Base-by-base conservation (phyloP, 1,140 invertebrate species). In the Cyrtorhinus lividipennis region DNA sequence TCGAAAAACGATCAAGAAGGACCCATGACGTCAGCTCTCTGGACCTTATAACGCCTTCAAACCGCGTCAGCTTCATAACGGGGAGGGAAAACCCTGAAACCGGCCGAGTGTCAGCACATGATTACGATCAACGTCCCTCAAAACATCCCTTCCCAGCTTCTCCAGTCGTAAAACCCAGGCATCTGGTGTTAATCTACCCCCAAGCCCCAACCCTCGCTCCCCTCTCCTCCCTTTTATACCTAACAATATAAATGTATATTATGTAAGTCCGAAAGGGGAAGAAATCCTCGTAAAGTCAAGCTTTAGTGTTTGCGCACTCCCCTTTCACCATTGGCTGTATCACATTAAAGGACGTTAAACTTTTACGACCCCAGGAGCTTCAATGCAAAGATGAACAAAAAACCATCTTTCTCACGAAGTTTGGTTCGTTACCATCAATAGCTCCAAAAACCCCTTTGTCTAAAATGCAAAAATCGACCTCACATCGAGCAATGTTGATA, bases 181-280 rank as follows among this genome's bases (percentile, higher is more conserved):
- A 59, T 59, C 58, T 59, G 58, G 58, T 59, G 58, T 59, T 59
- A 59, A 59, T 59, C 58, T 59, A 30, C 1, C 15, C 24, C n/a
- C n/a, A n/a, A n/a, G n/a, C n/a, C n/a, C n/a, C n/a, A n/a, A n/a
- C n/a, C n/a, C 24, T 8, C 24, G 2, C 3, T 15, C 2, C 2
- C 18, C 18, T 24, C 12, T 13, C 5, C 24, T 10, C 10, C 58
- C 58, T 26, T 59, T 59, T 30, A 59, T 59, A 59, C 58, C 24
- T 59, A 59, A 59, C 58, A 59, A 59, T 59, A 59, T 59, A 59
- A 59, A 59, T 59, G 58, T 59, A 59, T 59, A 59, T 59, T 30
- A 30, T 59, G 58, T 59, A 59, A 59, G 25, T 59, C 58, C 10
- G 56, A 13, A 24, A 24, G 56, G 58, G 48, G 48, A 20, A 44